These are phyloP conservation scores for Hoplias malabaricus DNA, from an alignment of 2,113 vertebrate genomes.

Conservation along the genomic window DNA sequence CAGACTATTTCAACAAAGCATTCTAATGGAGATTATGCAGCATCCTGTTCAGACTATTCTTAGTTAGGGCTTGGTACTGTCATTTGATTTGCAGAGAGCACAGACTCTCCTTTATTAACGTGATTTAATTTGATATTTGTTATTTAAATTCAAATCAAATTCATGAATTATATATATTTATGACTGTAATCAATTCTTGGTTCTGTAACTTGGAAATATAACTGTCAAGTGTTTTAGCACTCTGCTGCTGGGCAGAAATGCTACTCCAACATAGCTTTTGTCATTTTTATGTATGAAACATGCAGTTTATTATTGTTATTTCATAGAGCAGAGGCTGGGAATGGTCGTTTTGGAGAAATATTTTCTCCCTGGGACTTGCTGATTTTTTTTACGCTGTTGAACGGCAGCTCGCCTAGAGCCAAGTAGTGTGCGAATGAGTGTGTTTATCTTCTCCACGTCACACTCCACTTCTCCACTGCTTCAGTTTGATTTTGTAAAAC, in stretches of 20 bases:
- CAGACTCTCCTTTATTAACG: too few species aligned
- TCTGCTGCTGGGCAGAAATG: neutral
- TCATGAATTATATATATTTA: too few species aligned
- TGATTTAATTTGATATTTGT: too few species aligned
- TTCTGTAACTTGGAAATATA: too few species aligned
- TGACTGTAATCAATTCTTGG: neutral
- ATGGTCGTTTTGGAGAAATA: neutral
- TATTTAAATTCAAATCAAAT: too few species aligned
- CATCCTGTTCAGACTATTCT: neutral
- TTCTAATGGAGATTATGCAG: neutral
- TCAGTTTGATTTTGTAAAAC: too few species aligned
- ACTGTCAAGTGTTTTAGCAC: too few species aligned
- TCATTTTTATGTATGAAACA: neutral
- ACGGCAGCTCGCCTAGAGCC: too few species aligned
- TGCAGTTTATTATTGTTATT: neutral
- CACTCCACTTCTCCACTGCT: too few species aligned
- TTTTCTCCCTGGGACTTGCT: neutral
- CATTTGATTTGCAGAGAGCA: neutral
- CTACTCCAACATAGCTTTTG: neutral
- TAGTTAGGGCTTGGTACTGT: neutral
- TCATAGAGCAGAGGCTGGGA: neutral
- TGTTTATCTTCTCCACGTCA: too few species aligned
- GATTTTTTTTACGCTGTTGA: too few species aligned
- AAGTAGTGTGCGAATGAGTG: too few species aligned
- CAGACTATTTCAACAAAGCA: neutral